Evolutionary conservation across 1,140 invertebrate species (phyloP).

Genomic region (Oncopeltus fasciatus): DNA sequence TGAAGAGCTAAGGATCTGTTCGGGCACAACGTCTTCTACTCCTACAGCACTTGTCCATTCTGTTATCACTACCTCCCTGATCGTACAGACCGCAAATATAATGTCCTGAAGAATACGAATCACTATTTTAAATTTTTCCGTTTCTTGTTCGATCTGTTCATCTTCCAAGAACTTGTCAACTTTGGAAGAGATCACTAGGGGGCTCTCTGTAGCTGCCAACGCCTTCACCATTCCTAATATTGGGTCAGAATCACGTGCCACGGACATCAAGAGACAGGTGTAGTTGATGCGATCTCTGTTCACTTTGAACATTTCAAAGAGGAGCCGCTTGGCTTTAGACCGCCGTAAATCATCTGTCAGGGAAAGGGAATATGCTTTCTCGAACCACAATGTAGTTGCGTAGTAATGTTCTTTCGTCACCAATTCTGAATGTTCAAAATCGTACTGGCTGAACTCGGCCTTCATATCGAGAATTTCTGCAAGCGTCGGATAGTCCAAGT

Average conservation of each 20-base stretch:
- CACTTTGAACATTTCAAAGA: constrained; percentile 37
- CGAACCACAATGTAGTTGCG: constrained; percentile 38
- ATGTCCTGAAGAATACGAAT: not conserved
- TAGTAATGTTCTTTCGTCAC: constrained; percentile 30
- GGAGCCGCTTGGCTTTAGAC: constrained; percentile 34
- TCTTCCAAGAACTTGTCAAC: not conserved
- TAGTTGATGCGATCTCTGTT: constrained; percentile 37
- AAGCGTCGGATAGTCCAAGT: constrained; percentile 34
- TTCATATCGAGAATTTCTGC: constrained; percentile 35
- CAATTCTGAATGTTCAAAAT: constrained; percentile 31
- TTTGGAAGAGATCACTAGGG: not conserved
- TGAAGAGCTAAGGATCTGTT: too few relatives aligned
- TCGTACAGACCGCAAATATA: not conserved
- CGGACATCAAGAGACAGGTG: constrained; percentile 38
- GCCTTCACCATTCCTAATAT: constrained; percentile 38
- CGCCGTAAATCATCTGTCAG: constrained; percentile 28
- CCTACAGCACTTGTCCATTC: too few relatives aligned
- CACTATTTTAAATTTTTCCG: not conserved
- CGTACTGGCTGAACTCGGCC: constrained; percentile 31
- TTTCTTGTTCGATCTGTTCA: not conserved
- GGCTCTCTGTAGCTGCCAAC: constrained; percentile 29
- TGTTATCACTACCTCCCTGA: not conserved
- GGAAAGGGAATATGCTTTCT: constrained; percentile 28
- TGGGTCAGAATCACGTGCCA: constrained; percentile 39
- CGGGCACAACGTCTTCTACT: too few relatives aligned